Evolutionary conservation across 2,888 invertebrate species (phyloP).

Genomic region (Netelia melanura): DNA sequence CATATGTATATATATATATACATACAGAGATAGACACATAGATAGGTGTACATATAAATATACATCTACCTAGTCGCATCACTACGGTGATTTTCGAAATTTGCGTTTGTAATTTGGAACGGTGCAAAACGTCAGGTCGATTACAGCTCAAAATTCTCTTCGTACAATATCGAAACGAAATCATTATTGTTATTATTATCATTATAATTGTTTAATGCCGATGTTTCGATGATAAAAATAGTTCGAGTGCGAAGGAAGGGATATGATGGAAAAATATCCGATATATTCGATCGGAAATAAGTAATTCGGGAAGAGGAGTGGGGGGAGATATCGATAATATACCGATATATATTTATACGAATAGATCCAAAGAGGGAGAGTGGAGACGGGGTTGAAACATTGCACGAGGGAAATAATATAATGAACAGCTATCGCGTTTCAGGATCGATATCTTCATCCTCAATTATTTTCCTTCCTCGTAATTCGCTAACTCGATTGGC

Average conservation of each 20-base stretch:
- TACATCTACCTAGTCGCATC: not conserved
- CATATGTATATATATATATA: slow-evolving; percentile 7
- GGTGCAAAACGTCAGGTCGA: slow-evolving; percentile 5
- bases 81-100: slow-evolving; percentile 5
- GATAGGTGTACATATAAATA: not conserved
- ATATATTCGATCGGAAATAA: slow-evolving; percentile 14
- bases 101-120: slow-evolving; percentile 8
- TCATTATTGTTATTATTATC: slow-evolving; percentile 29
- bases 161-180: not conserved
- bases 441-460: slow-evolving; percentile 65
- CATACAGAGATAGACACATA: not conserved
- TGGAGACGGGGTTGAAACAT: not conserved
- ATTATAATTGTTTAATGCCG: slow-evolving; percentile 1
- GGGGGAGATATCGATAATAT: not conserved
- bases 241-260: not conserved
- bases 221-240: slow-evolving; percentile 39
- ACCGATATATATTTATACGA: not conserved
- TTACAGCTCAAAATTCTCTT: not conserved
- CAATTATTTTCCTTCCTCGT: slow-evolving; percentile 65
- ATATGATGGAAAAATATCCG: slow-evolving; percentile 1
- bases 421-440: slow-evolving; percentile 37
- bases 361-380: not conserved
- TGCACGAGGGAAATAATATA: slow-evolving; percentile 22
- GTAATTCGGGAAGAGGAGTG: not conserved
- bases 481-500: slow-evolving; percentile 68